Evolutionary conservation across 2,888 invertebrate species (phyloP).

Genomic region (Tachystola acroxantha): DNA sequence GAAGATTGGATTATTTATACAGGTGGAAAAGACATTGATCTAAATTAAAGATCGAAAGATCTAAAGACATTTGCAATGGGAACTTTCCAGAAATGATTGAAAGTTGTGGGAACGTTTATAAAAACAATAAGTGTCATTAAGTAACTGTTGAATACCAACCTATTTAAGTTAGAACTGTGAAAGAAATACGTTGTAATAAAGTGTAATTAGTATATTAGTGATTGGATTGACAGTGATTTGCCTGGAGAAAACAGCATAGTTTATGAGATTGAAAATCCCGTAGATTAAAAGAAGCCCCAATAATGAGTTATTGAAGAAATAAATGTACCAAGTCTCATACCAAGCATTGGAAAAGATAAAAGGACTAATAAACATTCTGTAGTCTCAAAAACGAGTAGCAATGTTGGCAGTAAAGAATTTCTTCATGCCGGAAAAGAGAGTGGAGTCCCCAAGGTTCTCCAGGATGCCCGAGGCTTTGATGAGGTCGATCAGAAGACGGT

Average conservation of each 20-base stretch:
- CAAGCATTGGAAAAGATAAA: no score
- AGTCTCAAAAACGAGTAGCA: no score
- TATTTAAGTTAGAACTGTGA: no score
- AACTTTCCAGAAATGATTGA: not conserved
- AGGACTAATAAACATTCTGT: no score
- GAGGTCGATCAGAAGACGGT: slow-evolving; percentile 84
- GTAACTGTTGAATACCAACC: no score
- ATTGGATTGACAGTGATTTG: no score
- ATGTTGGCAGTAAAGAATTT: slow-evolving; percentile 88
- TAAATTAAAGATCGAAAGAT: no score
- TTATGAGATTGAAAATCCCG: no score
- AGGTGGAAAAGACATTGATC: slow-evolving; percentile 16
- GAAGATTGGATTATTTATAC: not conserved
- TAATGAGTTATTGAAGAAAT: no score
- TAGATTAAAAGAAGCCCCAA: no score
- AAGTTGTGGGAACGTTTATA: not conserved
- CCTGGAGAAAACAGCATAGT: no score
- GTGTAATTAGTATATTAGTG: not conserved
- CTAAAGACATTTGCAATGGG: not conserved
- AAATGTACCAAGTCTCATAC: no score
- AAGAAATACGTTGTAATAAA: not conserved
- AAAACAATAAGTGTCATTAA: not conserved
- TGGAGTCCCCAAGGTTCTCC: slow-evolving; percentile 78
- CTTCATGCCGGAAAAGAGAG: slow-evolving; percentile 82
- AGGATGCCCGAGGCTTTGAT: slow-evolving; percentile 86